Percentiles rank a stretch among this genome's conserved stretches.
Conservation (phyloP, 2,113 vertebrate species). For the Serilophus lunatus region DNA sequence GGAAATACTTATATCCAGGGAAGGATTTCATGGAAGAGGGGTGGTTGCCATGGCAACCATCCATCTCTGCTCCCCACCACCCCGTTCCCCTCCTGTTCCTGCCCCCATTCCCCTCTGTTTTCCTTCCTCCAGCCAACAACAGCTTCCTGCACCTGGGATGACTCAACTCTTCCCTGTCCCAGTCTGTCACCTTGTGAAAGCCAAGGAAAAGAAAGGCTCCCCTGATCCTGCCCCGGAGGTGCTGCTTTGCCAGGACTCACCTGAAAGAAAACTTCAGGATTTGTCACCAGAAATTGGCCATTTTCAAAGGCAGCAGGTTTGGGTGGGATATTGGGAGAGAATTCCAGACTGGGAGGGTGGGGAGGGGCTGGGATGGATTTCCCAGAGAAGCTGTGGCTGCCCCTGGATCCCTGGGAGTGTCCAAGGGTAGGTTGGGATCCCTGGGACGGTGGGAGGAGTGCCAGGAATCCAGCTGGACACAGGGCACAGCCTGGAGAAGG, state of each 20-base stretch:
- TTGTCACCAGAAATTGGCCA: neutral
- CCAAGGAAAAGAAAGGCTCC: slow-evolving; percentile 1
- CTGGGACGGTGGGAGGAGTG: neutral
- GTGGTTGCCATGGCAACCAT: neutral
- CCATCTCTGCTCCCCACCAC: neutral
- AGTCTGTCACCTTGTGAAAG: neutral
- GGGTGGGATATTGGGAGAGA: neutral
- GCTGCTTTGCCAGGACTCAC: neutral
- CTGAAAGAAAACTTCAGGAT: neutral
- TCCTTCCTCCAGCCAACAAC: neutral
- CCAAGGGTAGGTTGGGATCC: neutral
- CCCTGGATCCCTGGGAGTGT: neutral
- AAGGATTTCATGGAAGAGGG: neutral
- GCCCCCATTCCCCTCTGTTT: neutral
- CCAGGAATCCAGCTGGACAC: neutral
- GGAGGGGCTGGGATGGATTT: neutral
- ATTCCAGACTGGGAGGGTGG: neutral
- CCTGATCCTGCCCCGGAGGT: neutral
- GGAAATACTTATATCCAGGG: neutral
- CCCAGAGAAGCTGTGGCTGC: neutral
- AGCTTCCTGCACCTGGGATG: neutral
- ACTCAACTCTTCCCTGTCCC: slow-evolving; percentile 31
- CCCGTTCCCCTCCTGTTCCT: neutral
- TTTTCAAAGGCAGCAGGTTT: neutral
- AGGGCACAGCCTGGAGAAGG: no score